Evolutionary conservation across 2,113 vertebrate species (phyloP).

Genomic region (Cyanoderma ruficeps): DNA sequence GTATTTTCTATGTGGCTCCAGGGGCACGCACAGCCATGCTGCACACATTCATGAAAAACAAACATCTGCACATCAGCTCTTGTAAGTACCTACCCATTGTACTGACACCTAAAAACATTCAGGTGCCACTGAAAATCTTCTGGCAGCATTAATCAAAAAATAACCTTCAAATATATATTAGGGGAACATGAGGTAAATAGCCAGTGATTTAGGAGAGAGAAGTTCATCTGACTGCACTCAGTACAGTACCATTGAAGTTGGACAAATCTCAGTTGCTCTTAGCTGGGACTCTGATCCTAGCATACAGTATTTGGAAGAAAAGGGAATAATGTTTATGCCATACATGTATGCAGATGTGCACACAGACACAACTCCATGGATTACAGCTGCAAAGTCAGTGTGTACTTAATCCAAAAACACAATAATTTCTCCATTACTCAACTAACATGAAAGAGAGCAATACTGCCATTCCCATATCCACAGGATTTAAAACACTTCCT

Average conservation of each 20-base stretch:
- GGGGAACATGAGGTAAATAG: background rate
- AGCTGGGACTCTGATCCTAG: background rate
- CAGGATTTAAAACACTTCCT: background rate
- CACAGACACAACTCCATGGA: background rate
- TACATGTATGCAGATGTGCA: background rate
- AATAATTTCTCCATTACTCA: background rate
- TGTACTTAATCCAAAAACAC: background rate
- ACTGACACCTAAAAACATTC: background rate
- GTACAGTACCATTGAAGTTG: background rate
- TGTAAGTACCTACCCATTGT: background rate
- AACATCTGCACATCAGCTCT: background rate
- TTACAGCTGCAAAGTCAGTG: background rate
- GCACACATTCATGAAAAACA: background rate
- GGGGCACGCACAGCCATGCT: rapidly evolving
- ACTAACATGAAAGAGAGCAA: background rate
- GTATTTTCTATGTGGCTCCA: background rate
- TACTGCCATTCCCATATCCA: background rate
- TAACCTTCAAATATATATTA: background rate
- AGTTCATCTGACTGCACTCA: background rate
- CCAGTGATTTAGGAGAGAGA: background rate
- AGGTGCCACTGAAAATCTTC: background rate
- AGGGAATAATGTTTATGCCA: background rate
- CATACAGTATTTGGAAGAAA: background rate
- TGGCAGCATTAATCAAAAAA: background rate
- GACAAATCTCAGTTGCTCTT: background rate